Evolutionary conservation across 2,797 vertebrate genomes (phyloP), one percentile per base, ranked within the genome.

Genomic region (Monodelphis domestica): DNA sequence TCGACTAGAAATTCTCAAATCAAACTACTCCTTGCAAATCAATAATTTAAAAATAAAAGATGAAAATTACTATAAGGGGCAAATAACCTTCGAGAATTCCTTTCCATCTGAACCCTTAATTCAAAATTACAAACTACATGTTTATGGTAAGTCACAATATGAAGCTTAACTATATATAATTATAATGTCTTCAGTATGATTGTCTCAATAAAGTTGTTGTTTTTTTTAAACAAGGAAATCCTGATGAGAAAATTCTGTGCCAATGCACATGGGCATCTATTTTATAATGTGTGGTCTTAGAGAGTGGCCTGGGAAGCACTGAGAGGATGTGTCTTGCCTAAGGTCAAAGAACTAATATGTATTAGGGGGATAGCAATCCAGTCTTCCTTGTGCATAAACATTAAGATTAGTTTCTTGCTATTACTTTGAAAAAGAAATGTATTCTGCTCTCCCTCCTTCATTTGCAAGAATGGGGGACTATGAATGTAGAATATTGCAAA

Each of bases 121-220:
- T 0, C 14, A 1, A 38, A 2, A 0, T 14, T 97, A 96, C 3
- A 21, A 0, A 17, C 94, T 97, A 78, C 87, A 28, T 5, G 84
- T 97, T 84, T 97, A 97, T 17, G 45, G 97, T 97, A 59, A 97
- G 97, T 97, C 52, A 78, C 63, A 96, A 84, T 17, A 9, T 56
- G n/a, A 51, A 51, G 45, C 78, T 87, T 93, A 50, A 53, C 94
- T 88, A 45, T 10, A 12, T 91, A 38, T n/a, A 33, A 84, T 84
- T 50, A 3, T 45, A 84, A 84, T 84, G 45, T 50, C 70, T 24
- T 10, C 28, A 24, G 21, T 26, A 4, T 50, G n/a, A n/a, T n/a
- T n/a, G n/a, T n/a, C n/a, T n/a, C n/a, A n/a, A n/a, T n/a, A n/a
- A n/a, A n/a, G n/a, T n/a, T n/a, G n/a, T n/a, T n/a, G n/a, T n/a